These are phyloP conservation scores for Xiphorhynchus elegans DNA, from an alignment of 2,113 vertebrate genomes.

Conservation along the genomic window DNA sequence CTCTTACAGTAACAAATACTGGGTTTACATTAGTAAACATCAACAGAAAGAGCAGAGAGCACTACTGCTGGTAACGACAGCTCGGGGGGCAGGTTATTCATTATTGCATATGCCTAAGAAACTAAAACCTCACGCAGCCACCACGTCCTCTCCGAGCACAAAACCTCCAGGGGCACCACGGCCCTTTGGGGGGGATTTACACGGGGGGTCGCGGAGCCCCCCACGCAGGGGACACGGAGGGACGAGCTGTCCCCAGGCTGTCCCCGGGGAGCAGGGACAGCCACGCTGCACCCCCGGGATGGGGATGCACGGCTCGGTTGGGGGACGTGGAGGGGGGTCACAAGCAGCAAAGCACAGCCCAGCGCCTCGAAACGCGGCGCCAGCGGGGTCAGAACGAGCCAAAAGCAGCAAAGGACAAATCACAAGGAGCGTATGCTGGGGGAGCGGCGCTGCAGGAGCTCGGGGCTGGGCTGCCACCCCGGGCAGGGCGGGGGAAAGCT, in stretches of 20 bases:
- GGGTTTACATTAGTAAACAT: slow-evolving; percentile 73
- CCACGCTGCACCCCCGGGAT: not conserved
- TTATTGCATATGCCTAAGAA: slow-evolving; percentile 57
- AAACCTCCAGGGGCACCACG: not conserved
- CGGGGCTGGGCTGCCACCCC: not conserved
- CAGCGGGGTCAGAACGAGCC: not conserved
- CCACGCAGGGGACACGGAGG: not conserved
- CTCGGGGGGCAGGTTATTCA: not conserved
- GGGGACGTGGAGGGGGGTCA: not conserved
- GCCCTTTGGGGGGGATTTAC: not conserved
- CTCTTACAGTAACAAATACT: slow-evolving; percentile 81
- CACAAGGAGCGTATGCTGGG: not conserved
- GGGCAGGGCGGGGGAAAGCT: not conserved
- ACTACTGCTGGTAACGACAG: slow-evolving; percentile 45
- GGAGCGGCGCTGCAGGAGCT: not conserved
- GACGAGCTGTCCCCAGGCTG: not conserved
- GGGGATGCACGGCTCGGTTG: accelerated
- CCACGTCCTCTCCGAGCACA: not conserved
- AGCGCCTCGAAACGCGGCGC: not conserved
- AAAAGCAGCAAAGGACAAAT: slow-evolving; percentile 36
- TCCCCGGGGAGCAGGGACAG: not conserved
- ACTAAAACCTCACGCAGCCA: not conserved
- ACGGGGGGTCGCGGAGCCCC: not conserved
- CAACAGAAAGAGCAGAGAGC: slow-evolving; percentile 48
- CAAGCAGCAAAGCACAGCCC: slow-evolving; percentile 50